phyloP scores from a whole-genome alignment of 2,888 invertebrate genomes.

The Papilio elwesi region DNA sequence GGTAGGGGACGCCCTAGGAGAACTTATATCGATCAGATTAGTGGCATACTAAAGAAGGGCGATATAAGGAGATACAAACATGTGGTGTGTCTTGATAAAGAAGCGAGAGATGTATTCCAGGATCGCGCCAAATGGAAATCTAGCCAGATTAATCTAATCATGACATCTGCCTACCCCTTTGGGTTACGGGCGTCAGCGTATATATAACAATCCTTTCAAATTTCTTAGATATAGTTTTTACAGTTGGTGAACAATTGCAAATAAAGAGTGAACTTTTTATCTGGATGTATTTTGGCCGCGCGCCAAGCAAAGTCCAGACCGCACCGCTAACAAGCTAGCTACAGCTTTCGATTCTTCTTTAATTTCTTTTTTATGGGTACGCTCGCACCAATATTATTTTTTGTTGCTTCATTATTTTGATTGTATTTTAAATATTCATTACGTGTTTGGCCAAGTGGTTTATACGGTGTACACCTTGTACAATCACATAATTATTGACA shows the following conservation, averaged over 20 bases:
- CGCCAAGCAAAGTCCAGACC: constrained; percentile 7
- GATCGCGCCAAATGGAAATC: too few species aligned
- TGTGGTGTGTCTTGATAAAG: too few species aligned
- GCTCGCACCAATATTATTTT: neutral
- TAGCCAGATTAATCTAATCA: too few species aligned
- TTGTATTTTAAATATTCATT: neutral
- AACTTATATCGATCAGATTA: too few species aligned
- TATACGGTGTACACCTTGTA: too few species aligned
- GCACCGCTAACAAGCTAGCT: constrained; percentile 19
- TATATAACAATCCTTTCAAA: neutral
- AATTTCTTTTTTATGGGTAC: constrained; percentile 10
- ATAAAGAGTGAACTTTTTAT: neutral
- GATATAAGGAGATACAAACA: too few species aligned
- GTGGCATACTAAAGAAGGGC: too few species aligned
- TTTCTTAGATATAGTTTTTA: neutral
- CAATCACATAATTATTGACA: too few species aligned
- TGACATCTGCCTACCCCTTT: too few species aligned
- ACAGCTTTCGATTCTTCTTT: neutral
- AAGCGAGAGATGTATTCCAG: too few species aligned
- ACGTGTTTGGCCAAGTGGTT: neutral
- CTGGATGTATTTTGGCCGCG: constrained; percentile 1
- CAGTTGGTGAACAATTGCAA: neutral
- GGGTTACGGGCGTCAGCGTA: too few species aligned
- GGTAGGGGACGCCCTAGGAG: too few species aligned
- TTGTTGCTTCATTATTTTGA: neutral